Evolutionary conservation across 2,888 invertebrate genomes (phyloP).

Genomic region (Euspilapteryx auroguttella): DNA sequence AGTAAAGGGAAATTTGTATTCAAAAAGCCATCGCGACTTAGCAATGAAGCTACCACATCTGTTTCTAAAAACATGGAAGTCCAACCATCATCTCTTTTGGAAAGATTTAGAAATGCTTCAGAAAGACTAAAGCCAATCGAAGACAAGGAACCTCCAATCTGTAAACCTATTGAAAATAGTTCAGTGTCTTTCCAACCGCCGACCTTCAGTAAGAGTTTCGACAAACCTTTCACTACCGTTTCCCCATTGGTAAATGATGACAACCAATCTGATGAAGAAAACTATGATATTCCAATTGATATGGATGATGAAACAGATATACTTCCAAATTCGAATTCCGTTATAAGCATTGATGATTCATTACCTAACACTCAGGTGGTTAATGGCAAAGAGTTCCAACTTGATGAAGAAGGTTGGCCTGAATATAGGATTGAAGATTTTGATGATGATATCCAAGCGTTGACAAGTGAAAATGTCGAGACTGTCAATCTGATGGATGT

Average conservation of each 20-base stretch:
- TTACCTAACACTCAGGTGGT: constrained; percentile 15
- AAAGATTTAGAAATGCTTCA: constrained; percentile 30
- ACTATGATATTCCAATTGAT: constrained; percentile 16
- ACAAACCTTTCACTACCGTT: constrained; percentile 20
- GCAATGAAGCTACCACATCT: constrained; percentile 15
- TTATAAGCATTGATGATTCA: constrained; percentile 27
- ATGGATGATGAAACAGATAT: constrained; percentile 24
- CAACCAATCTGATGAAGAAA: constrained; percentile 10
- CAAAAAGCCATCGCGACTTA: constrained; percentile 33
- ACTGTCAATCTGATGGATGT: constrained; percentile 26
- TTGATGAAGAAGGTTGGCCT: constrained; percentile 63
- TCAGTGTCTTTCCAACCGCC: constrained; percentile 43
- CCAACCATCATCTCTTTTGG: constrained; percentile 31
- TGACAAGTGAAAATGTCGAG: constrained; percentile 4
- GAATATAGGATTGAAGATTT: constrained; percentile 51
- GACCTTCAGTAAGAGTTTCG: constrained; percentile 20
- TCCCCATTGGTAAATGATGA: constrained; percentile 17
- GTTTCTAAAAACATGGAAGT: constrained; percentile 18
- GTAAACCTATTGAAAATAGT: constrained; percentile 23
- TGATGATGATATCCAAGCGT: constrained; percentile 23
- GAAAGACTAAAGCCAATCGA: constrained; percentile 31
- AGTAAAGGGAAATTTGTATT: constrained; percentile 44
- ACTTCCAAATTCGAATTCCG: constrained; percentile 15
- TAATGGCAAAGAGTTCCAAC: constrained; percentile 18
- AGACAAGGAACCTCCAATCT: constrained; percentile 17